phyloP scores from a whole-genome alignment of 35 echinoderm and acorn worm genomes.

The Lytechinus pictus region DNA sequence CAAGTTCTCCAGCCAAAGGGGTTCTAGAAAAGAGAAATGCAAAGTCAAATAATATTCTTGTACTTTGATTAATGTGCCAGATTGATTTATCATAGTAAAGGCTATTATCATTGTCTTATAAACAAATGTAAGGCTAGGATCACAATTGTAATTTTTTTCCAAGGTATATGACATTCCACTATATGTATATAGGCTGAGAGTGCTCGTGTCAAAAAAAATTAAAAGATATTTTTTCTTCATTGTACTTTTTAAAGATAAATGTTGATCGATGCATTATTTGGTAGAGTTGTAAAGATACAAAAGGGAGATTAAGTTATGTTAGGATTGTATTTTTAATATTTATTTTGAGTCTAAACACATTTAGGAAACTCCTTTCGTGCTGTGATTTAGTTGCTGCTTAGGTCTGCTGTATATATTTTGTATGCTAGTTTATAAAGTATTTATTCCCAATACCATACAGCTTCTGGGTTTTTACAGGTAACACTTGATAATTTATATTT shows the following conservation, averaged over 20 bases:
- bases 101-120: too few species aligned
- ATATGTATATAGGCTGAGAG: background rate
- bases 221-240: background rate
- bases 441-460: background rate
- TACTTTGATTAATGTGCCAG: too few species aligned
- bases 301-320: background rate
- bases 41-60: too few species aligned
- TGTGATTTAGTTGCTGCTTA: background rate
- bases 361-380: background rate
- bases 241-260: background rate
- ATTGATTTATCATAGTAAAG: too few species aligned
- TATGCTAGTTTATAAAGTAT: background rate
- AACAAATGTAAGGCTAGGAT: background rate
- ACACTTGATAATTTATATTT: background rate
- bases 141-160: background rate
- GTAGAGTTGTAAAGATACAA: background rate
- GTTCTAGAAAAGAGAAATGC: too few species aligned
- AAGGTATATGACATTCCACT: background rate
- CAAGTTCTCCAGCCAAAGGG: too few species aligned
- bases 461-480: background rate
- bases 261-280: background rate
- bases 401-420: background rate
- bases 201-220: background rate
- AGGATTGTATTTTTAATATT: background rate
- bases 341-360: background rate